Conservation (phyloP, 2,888 invertebrate genomes). For the Ferrisia virgata region DNA sequence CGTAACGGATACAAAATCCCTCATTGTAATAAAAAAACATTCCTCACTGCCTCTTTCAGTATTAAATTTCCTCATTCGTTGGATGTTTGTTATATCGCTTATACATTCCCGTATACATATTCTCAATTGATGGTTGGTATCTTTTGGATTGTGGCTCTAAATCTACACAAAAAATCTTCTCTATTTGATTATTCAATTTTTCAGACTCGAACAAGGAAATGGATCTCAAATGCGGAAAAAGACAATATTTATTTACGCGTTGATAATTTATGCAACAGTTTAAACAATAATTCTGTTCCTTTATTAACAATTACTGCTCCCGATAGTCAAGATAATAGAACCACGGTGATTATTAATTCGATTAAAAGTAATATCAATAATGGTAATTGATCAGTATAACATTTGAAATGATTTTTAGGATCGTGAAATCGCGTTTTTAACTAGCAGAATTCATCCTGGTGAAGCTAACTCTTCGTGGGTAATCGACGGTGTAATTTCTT, state of each 20-base stretch:
- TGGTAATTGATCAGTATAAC: background rate
- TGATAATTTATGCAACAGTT: conserved; percentile 67
- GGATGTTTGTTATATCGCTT: conserved; percentile 81
- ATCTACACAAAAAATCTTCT: background rate
- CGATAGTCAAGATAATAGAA: conserved; percentile 58
- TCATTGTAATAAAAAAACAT: conserved; percentile 60
- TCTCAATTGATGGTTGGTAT: conserved; percentile 67
- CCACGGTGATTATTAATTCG: conserved; percentile 58
- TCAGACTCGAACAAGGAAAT: conserved; percentile 64
- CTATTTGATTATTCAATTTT: conserved; percentile 46
- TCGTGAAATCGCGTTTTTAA: conserved; percentile 68
- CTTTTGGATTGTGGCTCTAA: too few species aligned
- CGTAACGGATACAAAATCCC: conserved; percentile 68
- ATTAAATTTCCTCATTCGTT: conserved; percentile 70
- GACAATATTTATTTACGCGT: conserved; percentile 61
- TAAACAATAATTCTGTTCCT: conserved; percentile 71
- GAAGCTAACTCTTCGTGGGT: conserved; percentile 87
- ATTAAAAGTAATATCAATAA: too few species aligned
- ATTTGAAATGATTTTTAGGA: conserved; percentile 54
- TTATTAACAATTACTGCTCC: conserved; percentile 71
- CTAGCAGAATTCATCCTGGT: conserved; percentile 80
- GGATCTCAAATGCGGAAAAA: conserved; percentile 55
- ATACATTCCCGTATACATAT: conserved; percentile 84
- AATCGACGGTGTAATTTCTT: conserved; percentile 75
- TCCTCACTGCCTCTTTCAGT: conserved; percentile 75